Base-by-base conservation (phyloP, 2,797 vertebrate genomes). In the Bucorvus abyssinicus region DNA sequence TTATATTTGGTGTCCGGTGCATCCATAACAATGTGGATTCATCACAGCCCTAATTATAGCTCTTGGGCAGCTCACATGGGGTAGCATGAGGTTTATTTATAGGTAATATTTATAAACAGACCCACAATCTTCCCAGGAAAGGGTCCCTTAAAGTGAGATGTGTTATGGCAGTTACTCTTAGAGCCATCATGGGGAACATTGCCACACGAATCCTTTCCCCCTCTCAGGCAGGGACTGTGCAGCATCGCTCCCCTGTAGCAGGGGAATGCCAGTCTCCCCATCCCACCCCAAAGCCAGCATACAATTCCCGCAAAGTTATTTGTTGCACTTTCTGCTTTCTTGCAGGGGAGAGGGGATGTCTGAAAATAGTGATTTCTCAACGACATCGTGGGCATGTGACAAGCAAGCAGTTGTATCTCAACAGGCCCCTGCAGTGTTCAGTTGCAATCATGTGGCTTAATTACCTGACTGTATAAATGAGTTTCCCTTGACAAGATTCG, bases 391-490 rank as follows among this genome's bases (percentile, higher is more conserved):
- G 84, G 75, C 84, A 24, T 89, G 90, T 90, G 91, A 96, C 84
- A 85, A 50, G 78, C 84, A 6, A 67, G 84, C 67, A n/a, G 69
- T 80, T 87, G 38, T 94, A 68, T 89, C 93, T 96, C 94, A 95
- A 87, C 52, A 71, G 92, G 57, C 76, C 34, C 19, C 73, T 55
- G 93, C 80, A 68, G 82, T 14, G 40, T 69, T 96, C 84, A 89
- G 90, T 90, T 81, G 71, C 93, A 94, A 96, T 96, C 95, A 95
- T 95, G 94, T 91, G 96, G 91, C 94, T 96, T 95, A 90, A 93
- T 96, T 95, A 97, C 96, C 96, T 97, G 96, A 96, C 93, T 90
- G 68, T 67, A 93, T 93, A 97, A 97, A 96, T 93, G 95, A 96
- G 79, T 95, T 92, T 94, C 88, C 90, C 95, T 91, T 96, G 96